phyloP scores from a whole-genome alignment of 2,888 invertebrate species.

The Myopa tessellatipennis region DNA sequence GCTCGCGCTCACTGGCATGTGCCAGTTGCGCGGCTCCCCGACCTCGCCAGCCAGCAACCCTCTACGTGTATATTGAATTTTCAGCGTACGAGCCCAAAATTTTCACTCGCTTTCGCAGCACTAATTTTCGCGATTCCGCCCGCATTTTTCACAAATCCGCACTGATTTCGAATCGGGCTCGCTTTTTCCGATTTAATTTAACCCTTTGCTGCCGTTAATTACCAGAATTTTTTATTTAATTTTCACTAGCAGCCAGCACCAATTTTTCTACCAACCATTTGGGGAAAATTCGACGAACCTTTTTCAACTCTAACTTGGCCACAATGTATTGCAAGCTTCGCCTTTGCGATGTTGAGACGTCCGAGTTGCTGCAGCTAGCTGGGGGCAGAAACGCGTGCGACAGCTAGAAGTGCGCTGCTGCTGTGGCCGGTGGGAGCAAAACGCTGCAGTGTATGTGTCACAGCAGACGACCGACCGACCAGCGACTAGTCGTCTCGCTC shows the following conservation, averaged over 20 bases:
- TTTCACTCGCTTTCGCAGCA: constrained; percentile 45
- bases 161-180: constrained; percentile 7
- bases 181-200: constrained; percentile 39
- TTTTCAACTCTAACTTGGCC: constrained; percentile 55
- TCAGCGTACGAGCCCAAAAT: constrained; percentile 43
- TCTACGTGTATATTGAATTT: constrained; percentile 55
- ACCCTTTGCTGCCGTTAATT: constrained; percentile 41
- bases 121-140: constrained; percentile 37
- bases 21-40: constrained; percentile 39
- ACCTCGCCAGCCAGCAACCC: constrained; percentile 45
- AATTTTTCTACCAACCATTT: constrained; percentile 66
- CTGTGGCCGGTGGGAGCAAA: not conserved
- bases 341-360: constrained; percentile 29
- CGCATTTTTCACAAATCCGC: constrained; percentile 39
- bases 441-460: not conserved
- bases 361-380: not conserved
- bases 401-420: constrained; percentile 2
- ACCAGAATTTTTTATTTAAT: constrained; percentile 47
- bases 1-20: constrained; percentile 46
- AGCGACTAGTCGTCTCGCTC: not conserved
- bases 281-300: constrained; percentile 65
- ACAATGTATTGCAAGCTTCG: constrained; percentile 57
- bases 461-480: not conserved
- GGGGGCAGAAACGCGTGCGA: not conserved
- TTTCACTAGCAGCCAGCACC: constrained; percentile 60